Evolutionary conservation across 1,140 invertebrate species (phyloP).

Genomic region (Vanessa tameamea): DNA sequence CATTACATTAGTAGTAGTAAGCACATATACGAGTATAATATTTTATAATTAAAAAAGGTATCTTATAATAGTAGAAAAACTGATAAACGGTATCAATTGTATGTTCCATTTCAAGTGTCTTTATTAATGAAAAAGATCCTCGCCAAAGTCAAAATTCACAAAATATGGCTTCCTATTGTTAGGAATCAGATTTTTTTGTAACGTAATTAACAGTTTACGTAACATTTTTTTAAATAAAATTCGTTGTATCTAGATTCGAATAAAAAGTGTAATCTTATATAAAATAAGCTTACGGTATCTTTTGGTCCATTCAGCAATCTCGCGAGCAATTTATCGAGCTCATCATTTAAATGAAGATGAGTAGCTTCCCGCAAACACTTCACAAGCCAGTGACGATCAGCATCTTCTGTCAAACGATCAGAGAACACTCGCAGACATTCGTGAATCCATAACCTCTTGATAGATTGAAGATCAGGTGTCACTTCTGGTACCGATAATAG

Average conservation of each 20-base stretch:
- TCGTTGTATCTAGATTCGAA: neutral
- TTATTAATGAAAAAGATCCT: too few species aligned
- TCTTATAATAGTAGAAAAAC: too few species aligned
- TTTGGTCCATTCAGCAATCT: conserved; percentile 52
- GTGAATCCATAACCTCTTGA: conserved; percentile 97
- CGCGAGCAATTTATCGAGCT: conserved; percentile 80
- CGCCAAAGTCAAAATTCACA: too few species aligned
- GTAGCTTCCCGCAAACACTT: conserved; percentile 74
- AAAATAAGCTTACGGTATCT: conserved; percentile 49
- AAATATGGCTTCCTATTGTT: too few species aligned
- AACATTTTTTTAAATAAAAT: neutral
- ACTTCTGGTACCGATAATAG: conserved; percentile 95
- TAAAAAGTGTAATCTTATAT: too few species aligned
- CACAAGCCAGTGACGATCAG: conserved; percentile 92
- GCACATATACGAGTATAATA: neutral
- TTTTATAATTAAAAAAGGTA: too few species aligned
- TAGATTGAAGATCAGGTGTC: conserved; percentile 91
- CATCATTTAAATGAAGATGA: conserved; percentile 76
- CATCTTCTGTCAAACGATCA: conserved; percentile 93
- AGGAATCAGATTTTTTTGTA: too few species aligned
- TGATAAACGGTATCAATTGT: too few species aligned
- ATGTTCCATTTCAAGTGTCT: too few species aligned
- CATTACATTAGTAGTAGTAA: neutral
- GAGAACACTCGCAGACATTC: conserved; percentile 96
- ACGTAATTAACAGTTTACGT: too few species aligned